These are phyloP conservation scores for Rutpela maculata DNA, from an alignment of 2,888 invertebrate species.

Conservation along the genomic window DNA sequence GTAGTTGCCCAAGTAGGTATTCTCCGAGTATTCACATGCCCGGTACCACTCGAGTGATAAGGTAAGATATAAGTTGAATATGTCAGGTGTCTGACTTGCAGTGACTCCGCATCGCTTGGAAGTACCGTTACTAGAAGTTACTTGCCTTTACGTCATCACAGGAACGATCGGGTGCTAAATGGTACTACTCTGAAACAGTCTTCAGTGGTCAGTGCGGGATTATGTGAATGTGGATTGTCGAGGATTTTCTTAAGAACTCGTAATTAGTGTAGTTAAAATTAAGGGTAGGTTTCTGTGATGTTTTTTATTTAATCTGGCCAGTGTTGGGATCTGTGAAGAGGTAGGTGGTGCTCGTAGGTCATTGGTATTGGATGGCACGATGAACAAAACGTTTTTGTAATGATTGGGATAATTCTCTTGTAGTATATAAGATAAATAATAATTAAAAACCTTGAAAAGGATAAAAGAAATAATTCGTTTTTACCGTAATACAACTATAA, in stretches of 20 bases:
- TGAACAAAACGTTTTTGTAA: neutral
- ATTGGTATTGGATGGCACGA: neutral
- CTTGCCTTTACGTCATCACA: slow-evolving; percentile 47
- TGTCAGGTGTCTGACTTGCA: slow-evolving; percentile 47
- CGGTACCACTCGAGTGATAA: slow-evolving; percentile 18
- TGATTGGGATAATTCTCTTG: neutral
- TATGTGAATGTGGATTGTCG: slow-evolving; percentile 41
- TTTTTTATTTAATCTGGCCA: neutral
- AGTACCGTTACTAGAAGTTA: slow-evolving; percentile 58
- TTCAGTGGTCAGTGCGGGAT: slow-evolving; percentile 36
- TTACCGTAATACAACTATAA: too few species aligned
- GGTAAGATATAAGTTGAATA: slow-evolving; percentile 27
- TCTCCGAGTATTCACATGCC: slow-evolving; percentile 10
- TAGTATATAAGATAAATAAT: neutral
- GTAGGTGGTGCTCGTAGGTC: slow-evolving; percentile 9
- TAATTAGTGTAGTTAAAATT: slow-evolving; percentile 28
- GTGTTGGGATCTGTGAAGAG: neutral
- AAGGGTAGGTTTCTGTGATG: slow-evolving; percentile 22
- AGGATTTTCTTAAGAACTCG: neutral
- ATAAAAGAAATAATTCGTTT: too few species aligned
- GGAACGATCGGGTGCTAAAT: slow-evolving; percentile 37
- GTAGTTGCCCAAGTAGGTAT: slow-evolving; percentile 9
- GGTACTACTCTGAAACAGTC: slow-evolving; percentile 28
- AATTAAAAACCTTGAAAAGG: too few species aligned
- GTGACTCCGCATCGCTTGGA: slow-evolving; percentile 56